phyloP scores from a whole-genome alignment of 1,140 invertebrate species.

The Stratiolaelaps scimitus region DNA sequence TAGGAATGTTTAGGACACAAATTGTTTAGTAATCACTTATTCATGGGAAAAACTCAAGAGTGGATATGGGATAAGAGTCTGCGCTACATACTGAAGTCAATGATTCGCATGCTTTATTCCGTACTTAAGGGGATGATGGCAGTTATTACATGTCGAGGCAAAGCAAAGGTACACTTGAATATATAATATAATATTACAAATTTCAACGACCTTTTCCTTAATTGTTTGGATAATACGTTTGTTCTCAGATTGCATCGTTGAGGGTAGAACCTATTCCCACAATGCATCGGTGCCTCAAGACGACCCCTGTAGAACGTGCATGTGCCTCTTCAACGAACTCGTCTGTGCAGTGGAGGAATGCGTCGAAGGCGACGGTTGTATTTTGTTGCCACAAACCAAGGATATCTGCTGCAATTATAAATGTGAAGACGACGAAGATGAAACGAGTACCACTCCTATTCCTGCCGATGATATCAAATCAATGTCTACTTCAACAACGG shows the following conservation, averaged over 20 bases:
- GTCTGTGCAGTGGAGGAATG: constrained; percentile 23
- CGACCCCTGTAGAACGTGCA: neutral
- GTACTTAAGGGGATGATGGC: too few species aligned
- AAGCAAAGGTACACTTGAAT: too few species aligned
- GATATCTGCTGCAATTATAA: constrained; percentile 24
- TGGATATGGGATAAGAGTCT: too few species aligned
- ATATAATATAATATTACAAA: too few species aligned
- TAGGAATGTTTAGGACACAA: too few species aligned
- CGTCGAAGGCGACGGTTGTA: constrained; percentile 4
- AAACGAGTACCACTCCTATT: neutral
- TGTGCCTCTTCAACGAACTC: neutral
- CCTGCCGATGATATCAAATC: neutral
- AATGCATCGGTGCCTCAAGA: constrained; percentile 15
- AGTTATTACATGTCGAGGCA: too few species aligned
- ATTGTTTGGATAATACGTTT: neutral
- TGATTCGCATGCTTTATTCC: too few species aligned
- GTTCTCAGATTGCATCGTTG: constrained; percentile 12
- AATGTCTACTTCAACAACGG: neutral
- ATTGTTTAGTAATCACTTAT: too few species aligned
- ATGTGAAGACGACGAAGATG: constrained; percentile 9
- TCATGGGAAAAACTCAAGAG: too few species aligned
- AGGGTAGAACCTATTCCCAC: constrained; percentile 4
- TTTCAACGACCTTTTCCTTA: too few species aligned
- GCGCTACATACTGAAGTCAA: too few species aligned
- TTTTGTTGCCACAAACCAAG: constrained; percentile 1